Evolutionary conservation across 2,888 invertebrate genomes (phyloP).

Genomic region (Drosophila longiperda): DNA sequence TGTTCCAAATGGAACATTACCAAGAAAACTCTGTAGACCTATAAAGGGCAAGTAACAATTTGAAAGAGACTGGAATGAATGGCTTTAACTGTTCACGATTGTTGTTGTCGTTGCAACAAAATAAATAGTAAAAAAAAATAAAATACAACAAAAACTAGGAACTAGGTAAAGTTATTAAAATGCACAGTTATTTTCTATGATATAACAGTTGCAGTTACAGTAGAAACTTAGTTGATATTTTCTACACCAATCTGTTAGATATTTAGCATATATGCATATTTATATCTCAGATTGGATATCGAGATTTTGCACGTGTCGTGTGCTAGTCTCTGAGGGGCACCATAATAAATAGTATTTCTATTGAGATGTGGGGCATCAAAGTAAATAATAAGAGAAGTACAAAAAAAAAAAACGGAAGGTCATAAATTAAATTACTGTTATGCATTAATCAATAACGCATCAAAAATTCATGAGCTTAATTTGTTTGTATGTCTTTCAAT

Average conservation of each 20-base stretch:
- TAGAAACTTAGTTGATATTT: background rate
- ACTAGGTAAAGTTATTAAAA: background rate
- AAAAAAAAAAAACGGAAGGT: conserved; percentile 53
- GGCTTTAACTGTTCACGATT: background rate
- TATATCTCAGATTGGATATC: background rate
- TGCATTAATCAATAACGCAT: conserved; percentile 49
- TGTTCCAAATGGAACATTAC: conserved; percentile 14
- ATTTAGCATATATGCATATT: conserved; percentile 3
- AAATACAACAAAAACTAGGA: background rate
- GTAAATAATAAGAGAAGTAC: background rate
- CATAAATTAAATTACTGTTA: conserved; percentile 52
- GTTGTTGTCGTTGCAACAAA: background rate
- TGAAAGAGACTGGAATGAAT: conserved; percentile 4
- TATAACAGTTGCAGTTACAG: background rate
- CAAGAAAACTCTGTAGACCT: conserved; percentile 12
- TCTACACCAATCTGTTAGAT: background rate
- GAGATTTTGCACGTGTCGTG: background rate
- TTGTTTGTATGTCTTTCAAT: conserved; percentile 39
- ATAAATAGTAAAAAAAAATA: background rate
- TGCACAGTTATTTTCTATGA: background rate
- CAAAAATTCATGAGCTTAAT: conserved; percentile 57
- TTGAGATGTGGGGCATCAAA: conserved; percentile 4
- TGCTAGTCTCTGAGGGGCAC: background rate
- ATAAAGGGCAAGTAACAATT: background rate
- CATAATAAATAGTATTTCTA: background rate